These are phyloP conservation scores for Chlamydotis undulata DNA, from an alignment of 2,113 vertebrate genomes.

Conservation along the genomic window DNA sequence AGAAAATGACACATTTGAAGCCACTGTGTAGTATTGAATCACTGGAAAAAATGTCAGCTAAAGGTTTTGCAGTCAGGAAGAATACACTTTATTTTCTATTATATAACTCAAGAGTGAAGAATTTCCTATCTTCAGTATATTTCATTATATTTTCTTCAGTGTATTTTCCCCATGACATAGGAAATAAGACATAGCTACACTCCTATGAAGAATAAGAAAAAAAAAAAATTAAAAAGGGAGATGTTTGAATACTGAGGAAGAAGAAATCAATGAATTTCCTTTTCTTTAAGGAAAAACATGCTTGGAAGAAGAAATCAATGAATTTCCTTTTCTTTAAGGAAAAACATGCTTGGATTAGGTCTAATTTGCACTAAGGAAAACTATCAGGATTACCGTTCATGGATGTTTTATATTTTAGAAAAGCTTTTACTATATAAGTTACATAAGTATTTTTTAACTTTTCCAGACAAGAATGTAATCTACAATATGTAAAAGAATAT, in stretches of 20 bases:
- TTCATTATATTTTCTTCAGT: not conserved
- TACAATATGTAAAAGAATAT: not conserved
- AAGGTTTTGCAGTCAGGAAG: not conserved
- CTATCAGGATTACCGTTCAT: not conserved
- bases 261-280: not conserved
- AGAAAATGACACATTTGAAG: not conserved
- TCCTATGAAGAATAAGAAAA: not conserved
- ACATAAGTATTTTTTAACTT: not conserved
- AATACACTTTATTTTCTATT: not conserved
- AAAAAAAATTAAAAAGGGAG: not conserved
- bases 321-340: not conserved
- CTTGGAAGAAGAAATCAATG: rapidly evolving
- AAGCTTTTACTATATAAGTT: not conserved
- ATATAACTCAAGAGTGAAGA: not conserved
- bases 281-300: not conserved
- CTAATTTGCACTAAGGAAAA: not conserved
- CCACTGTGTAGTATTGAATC: not conserved
- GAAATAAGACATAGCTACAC: not conserved
- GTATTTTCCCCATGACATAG: not conserved
- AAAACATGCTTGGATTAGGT: rapidly evolving
- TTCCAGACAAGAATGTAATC: not conserved
- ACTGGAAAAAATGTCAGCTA: not conserved
- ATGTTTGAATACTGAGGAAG: not conserved
- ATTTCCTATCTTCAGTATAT: not conserved
- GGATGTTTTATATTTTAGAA: not conserved